These are phyloP conservation scores for Cathartes aura DNA, from an alignment of 2,113 vertebrate genomes.

Conservation along the genomic window DNA sequence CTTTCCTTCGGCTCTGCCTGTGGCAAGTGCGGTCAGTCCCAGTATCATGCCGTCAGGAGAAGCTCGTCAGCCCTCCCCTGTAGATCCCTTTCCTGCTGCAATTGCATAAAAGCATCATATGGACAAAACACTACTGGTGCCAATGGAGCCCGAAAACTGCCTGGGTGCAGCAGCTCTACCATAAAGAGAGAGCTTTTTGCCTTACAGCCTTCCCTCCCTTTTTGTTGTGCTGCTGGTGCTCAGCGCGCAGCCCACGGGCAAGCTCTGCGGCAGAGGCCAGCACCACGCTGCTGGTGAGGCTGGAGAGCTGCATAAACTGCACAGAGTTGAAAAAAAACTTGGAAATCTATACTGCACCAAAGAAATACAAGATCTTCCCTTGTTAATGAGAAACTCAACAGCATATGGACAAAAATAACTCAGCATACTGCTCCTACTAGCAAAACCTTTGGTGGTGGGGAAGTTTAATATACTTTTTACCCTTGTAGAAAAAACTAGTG, in stretches of 20 bases:
- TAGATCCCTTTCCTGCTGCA: background rate
- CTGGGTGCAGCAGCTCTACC: background rate
- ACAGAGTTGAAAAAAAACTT: background rate
- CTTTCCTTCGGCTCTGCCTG: background rate
- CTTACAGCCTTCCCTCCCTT: background rate
- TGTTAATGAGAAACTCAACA: background rate
- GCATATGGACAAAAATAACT: background rate
- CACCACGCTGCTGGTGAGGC: background rate
- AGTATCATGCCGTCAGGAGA: rapidly evolving
- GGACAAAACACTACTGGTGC: background rate
- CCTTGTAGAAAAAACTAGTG: background rate
- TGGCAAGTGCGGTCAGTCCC: rapidly evolving
- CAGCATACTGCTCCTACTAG: background rate
- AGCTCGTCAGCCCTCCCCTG: background rate
- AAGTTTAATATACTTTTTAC: background rate
- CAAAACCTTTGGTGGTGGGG: background rate
- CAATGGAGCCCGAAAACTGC: rapidly evolving
- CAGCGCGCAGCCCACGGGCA: rapidly evolving
- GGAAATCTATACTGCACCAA: background rate
- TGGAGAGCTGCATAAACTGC: background rate
- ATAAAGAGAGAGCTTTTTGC: background rate
- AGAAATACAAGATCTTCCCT: background rate
- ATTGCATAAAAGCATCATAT: background rate
- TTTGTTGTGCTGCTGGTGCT: too few species aligned
- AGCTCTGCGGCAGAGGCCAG: background rate